Percentiles rank a stretch among this genome's conserved stretches.
Conservation (phyloP, 2,888 invertebrate species). For the Polydrusus pterygomalis region DNA sequence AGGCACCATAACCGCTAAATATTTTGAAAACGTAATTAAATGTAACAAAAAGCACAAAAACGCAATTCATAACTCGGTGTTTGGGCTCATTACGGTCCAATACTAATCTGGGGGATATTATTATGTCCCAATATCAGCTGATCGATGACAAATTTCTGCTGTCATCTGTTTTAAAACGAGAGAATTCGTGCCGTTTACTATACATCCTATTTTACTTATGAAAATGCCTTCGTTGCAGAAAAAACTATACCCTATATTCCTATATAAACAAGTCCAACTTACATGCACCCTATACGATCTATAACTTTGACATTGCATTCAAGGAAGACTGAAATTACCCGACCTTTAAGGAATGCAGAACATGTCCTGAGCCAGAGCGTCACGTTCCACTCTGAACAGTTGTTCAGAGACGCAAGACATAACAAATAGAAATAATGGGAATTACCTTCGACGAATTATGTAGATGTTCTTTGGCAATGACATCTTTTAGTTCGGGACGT, state of each 20-base stretch:
- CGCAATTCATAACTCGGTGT: too few relatives aligned
- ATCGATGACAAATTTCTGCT: too few relatives aligned
- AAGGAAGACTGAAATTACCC: conserved; percentile 12
- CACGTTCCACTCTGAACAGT: conserved; percentile 52
- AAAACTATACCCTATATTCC: not conserved
- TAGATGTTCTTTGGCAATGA: conserved; percentile 49
- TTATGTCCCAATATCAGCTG: too few relatives aligned
- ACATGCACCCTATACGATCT: not conserved
- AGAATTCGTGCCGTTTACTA: too few relatives aligned
- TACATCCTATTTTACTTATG: too few relatives aligned
- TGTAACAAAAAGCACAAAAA: too few relatives aligned
- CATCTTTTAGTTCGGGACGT: conserved; percentile 42
- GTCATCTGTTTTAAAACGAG: too few relatives aligned
- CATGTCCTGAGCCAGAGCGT: conserved; percentile 48
- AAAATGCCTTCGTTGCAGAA: too few relatives aligned
- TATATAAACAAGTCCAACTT: not conserved
- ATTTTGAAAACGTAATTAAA: too few relatives aligned
- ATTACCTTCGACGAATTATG: conserved; percentile 55
- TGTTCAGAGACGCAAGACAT: conserved; percentile 53
- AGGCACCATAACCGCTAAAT: too few relatives aligned
- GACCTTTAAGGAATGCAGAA: conserved; percentile 48
- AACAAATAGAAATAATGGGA: conserved; percentile 55
- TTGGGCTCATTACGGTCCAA: too few relatives aligned
- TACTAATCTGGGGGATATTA: too few relatives aligned
- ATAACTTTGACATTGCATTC: not conserved